Evolutionary conservation across 2,797 vertebrate species (phyloP).

Genomic region (Coreius guichenoti): DNA sequence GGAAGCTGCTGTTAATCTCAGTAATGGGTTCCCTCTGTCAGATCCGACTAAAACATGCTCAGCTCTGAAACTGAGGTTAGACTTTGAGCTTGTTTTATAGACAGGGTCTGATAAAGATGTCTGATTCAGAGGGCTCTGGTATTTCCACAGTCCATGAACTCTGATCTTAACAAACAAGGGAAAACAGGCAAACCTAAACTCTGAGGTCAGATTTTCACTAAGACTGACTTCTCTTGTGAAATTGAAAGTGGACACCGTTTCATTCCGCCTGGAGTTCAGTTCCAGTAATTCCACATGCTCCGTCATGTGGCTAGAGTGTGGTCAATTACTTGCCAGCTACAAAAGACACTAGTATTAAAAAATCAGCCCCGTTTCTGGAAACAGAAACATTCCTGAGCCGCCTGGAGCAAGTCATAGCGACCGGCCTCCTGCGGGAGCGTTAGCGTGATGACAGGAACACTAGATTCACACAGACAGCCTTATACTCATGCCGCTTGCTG

Average conservation of each 20-base stretch:
- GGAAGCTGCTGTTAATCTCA: background rate
- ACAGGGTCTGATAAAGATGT: slow-evolving; percentile 20
- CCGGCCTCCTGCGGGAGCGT: background rate
- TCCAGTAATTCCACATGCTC: slow-evolving; percentile 28
- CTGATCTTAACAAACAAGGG: slow-evolving; percentile 8
- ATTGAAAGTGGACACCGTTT: slow-evolving; percentile 19
- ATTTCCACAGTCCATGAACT: slow-evolving; percentile 1
- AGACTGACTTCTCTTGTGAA: slow-evolving; percentile 13
- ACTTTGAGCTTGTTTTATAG: slow-evolving; percentile 50
- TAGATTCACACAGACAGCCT: slow-evolving; percentile 11
- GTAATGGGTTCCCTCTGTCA: background rate
- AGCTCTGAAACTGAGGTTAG: background rate
- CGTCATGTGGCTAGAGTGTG: slow-evolving; percentile 24
- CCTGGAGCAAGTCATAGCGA: slow-evolving; percentile 17
- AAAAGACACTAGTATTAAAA: slow-evolving; percentile 44
- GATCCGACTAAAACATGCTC: background rate
- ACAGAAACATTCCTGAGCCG: slow-evolving; percentile 22
- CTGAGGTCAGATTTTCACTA: background rate
- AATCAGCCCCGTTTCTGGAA: slow-evolving; percentile 29
- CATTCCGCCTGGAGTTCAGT: background rate
- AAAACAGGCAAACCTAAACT: background rate
- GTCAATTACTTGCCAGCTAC: slow-evolving; percentile 35
- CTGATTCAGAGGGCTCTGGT: background rate
- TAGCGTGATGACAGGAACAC: background rate
- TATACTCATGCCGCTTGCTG: background rate